Base-by-base conservation (phyloP, 1,140 invertebrate genomes). In the Riptortus pedestris region DNA sequence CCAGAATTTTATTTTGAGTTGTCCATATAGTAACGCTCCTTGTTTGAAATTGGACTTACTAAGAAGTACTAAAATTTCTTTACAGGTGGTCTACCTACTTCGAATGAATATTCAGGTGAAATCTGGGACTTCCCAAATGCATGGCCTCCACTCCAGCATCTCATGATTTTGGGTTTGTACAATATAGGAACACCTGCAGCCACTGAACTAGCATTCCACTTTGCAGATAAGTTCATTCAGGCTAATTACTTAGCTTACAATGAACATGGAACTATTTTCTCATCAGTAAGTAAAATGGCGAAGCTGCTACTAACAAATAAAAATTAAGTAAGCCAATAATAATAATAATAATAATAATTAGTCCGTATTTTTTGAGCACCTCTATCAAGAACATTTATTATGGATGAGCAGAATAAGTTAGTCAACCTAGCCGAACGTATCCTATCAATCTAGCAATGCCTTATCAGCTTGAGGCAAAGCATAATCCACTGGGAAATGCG, bases 91-190 rank as follows among this genome's bases (percentile, higher is more conserved):
- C 84, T 95, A 52, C 92, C 93, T 2, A 85, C 91, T 0, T 90
- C 90, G 0, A 76, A 90, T 4, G 81, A 85, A 68, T 80, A 85
- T 22, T 87, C 88, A 0, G 88, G 87, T 4, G 90, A 96, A 73
- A 91, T 95, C 71, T 96, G 93, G 93, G 93, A 96, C 75, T 93
- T 86, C 67, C 93, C 93, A 0, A 96, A 96, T 72, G 91, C 88
- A 0, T 96, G 92, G 92, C 87, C 91, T 3, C 92, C 92, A 0
- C 76, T 93, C 5, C 90, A 95, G 70, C 84, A 92, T 71, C 84
- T 93, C 24, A 74, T 90, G 45, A 83, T 95, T 24, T 81, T 84
- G 70, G 85, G 88, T 0, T 74, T 96, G 7, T 81, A 85, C 27
- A 80, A 83, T 58, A 83, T 85, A 0, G 81, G 79, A 0, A 78